Base-by-base conservation (phyloP, 2,888 invertebrate genomes). In the Brenthis ino region DNA sequence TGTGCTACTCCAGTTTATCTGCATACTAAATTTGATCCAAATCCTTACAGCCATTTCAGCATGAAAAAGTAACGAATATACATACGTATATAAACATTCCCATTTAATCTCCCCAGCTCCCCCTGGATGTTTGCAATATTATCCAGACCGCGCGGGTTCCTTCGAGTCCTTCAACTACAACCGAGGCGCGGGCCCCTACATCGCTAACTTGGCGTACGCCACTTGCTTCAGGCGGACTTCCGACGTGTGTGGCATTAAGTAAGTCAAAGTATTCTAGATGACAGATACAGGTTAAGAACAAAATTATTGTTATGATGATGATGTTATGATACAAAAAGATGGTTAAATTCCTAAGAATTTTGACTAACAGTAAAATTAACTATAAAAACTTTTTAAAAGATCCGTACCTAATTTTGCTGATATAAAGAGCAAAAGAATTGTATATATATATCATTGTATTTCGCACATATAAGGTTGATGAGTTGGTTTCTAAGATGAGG, bases 71-170 rank as follows among this genome's bases (percentile, higher is more conserved):
- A 28, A 28, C 24, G 4, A 28, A 28, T 5, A 28, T 28, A 4
- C 66, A 24, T 51, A 20, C 47, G 11, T 61, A 14, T 33, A 33
- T 47, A 56, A 6, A 48, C 28, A 53, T 50, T 3, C 1, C 14
- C 14, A 16, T 14, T 33, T 14, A 11, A 14, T 16, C 24, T 12
- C 61, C 51, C 2, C 76, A 93, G 95, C 96, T 0, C 96, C 96
- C 0, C 89, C 93, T 0, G 96, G 95, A 54, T 95, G 95, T 63
- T 88, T 95, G 20, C 96, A 96, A 76, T 96, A 94, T 85, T 95
- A 91, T 79, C 94, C 94, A 0, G 94, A 94, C 60, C 80, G 91
- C 0, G 78, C 85, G 0, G 95, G 95, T 0, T 78, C 80, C 6
- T 92, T 96, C 71, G 94, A 94, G 70, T 94, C 94, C 0, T 95